A percentile compares a stretch with the other conserved stretches of the same genome.
phyloP scores from a whole-genome alignment of 2,888 invertebrate genomes.

The Hemicrepidius hirtus region DNA sequence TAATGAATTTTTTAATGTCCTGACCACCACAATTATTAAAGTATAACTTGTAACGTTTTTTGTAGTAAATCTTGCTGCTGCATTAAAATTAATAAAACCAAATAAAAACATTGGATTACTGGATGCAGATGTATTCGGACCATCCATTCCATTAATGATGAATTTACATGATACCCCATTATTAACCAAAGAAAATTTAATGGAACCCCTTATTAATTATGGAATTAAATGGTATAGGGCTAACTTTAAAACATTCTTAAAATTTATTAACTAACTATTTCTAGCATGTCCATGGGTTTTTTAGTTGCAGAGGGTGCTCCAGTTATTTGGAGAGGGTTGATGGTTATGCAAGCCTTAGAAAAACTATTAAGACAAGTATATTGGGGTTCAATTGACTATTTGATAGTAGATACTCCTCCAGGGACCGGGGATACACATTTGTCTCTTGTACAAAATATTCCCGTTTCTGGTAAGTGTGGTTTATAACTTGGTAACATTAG shows the following conservation, averaged over 20 bases:
- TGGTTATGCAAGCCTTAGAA: constrained; percentile 97
- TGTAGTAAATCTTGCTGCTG: constrained; percentile 89
- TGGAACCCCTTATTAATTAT: constrained; percentile 92
- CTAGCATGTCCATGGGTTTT: constrained; percentile 96
- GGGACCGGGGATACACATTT: constrained; percentile 97
- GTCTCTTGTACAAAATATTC: constrained; percentile 91
- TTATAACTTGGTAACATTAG: background rate
- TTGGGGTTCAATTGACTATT: constrained; percentile 91
- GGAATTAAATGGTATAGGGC: constrained; percentile 92
- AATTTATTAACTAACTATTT: constrained; percentile 54
- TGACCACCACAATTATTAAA: no score
- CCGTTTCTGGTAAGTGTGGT: constrained; percentile 80
- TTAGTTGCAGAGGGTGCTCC: constrained; percentile 89
- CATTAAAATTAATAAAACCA: constrained; percentile 80
- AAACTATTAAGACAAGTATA: constrained; percentile 88
- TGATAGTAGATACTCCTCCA: constrained; percentile 96
- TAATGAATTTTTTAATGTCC: no score
- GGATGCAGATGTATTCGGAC: constrained; percentile 97
- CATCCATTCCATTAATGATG: constrained; percentile 96
- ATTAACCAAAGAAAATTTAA: constrained; percentile 84
- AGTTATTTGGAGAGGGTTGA: constrained; percentile 95
- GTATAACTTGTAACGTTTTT: constrained; percentile 46
- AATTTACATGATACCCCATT: constrained; percentile 89
- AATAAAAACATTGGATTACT: constrained; percentile 86
- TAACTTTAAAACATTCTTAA: background rate